These are phyloP conservation scores for Mustela lutreola DNA, from an alignment of 2,113 vertebrate species.

Conservation along the genomic window DNA sequence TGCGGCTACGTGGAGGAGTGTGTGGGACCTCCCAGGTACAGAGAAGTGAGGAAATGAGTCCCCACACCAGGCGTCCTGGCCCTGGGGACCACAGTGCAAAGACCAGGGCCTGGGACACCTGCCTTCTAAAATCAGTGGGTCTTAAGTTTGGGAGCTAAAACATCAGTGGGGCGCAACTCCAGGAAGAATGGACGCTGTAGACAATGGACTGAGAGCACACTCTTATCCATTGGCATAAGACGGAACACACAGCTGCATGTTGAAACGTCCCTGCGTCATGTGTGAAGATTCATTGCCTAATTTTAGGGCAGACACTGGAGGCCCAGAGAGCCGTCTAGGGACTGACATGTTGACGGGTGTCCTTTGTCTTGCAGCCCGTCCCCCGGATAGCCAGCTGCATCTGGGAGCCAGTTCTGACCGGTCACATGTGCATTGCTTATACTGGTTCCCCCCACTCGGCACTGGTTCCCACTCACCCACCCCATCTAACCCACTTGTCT, in stretches of 20 bases:
- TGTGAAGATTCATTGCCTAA: not conserved
- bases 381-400: not conserved
- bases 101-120: not conserved
- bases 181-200: too few relatives aligned
- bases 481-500: too few relatives aligned
- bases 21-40: not conserved
- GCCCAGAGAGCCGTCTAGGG: not conserved
- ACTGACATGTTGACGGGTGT: not conserved
- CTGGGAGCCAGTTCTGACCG: not conserved
- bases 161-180: not conserved
- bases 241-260: not conserved
- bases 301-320: not conserved
- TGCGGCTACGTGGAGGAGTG: not conserved
- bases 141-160: not conserved
- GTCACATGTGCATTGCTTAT: not conserved
- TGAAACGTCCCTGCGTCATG: not conserved
- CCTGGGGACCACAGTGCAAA: not conserved
- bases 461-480: too few relatives aligned
- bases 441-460: too few relatives aligned
- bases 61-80: not conserved
- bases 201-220: too few relatives aligned
- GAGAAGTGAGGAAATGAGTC: not conserved
- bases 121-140: not conserved
- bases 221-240: too few relatives aligned
- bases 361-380: not conserved